A percentile compares a stretch with the other conserved stretches of the same genome.
phyloP scores from a whole-genome alignment of 2,797 vertebrate genomes.

The Staurois parvus region DNA sequence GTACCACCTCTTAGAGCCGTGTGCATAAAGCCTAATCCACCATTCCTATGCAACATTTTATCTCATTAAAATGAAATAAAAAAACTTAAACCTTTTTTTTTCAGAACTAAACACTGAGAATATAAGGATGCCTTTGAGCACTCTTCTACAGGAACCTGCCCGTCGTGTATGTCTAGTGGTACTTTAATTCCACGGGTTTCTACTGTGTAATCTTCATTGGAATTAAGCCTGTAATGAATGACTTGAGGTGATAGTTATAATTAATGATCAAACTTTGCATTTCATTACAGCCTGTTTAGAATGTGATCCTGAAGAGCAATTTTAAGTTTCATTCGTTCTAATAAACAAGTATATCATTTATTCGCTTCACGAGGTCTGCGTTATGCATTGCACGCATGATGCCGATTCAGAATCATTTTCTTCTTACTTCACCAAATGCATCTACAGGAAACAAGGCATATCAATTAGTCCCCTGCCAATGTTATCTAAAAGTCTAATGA shows the following conservation, averaged over 20 bases:
- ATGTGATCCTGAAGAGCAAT: conserved; percentile 8
- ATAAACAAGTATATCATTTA: conserved; percentile 26
- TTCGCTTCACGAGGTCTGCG: not conserved
- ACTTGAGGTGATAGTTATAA: conserved; percentile 45
- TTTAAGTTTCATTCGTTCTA: not conserved
- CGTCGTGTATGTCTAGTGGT: not conserved
- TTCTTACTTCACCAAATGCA: no score
- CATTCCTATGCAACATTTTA: no score
- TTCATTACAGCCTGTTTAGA: conserved; percentile 37
- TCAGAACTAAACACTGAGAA: no score
- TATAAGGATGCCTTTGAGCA: no score
- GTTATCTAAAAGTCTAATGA: no score
- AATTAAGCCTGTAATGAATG: conserved; percentile 24
- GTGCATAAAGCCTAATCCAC: no score
- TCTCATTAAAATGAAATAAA: no score
- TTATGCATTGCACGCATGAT: not conserved
- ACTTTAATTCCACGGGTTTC: not conserved
- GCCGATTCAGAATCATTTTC: no score
- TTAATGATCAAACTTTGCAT: conserved; percentile 44
- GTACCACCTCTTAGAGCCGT: no score
- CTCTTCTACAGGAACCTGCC: not conserved
- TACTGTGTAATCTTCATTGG: not conserved
- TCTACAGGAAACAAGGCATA: no score
- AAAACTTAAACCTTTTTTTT: no score
- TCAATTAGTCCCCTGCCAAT: no score